A percentile compares a stretch with the other conserved stretches of the same genome.
phyloP scores from a whole-genome alignment of 2,797 vertebrate genomes.

The Rhodeus uyekii region DNA sequence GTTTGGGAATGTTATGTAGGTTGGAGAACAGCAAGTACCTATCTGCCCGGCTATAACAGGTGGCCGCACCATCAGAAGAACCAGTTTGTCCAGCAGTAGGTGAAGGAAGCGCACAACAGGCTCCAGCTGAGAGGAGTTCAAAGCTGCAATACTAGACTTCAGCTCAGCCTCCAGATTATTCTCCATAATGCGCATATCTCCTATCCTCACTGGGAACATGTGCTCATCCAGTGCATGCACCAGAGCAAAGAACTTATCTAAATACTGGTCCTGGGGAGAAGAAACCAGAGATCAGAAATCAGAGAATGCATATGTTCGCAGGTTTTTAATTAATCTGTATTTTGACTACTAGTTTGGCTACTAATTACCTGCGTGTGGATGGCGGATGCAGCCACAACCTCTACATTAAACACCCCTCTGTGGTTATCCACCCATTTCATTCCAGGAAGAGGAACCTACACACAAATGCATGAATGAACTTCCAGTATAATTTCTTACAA shows the following conservation, averaged over 20 bases:
- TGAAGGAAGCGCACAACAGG: constrained; percentile 97
- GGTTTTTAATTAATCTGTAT: neutral
- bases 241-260: constrained; percentile 98
- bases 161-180: constrained; percentile 96
- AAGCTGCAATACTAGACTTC: constrained; percentile 92
- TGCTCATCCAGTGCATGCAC: constrained; percentile 98
- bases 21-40: constrained; percentile 73
- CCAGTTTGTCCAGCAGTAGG: constrained; percentile 96
- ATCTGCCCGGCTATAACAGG: constrained; percentile 98
- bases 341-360: neutral
- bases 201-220: constrained; percentile 97
- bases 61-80: constrained; percentile 93
- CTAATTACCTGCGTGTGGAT: constrained; percentile 90
- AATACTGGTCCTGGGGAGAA: constrained; percentile 88
- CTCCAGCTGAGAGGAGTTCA: constrained; percentile 94
- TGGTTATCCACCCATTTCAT: constrained; percentile 99
- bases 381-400: constrained; percentile 91
- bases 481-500: neutral
- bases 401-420: constrained; percentile 96
- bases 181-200: constrained; percentile 98
- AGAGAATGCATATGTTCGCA: neutral
- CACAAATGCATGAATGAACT: constrained; percentile 15
- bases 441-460: constrained; percentile 94
- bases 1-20: too few relatives aligned
- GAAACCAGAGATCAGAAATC: neutral